Evolutionary conservation across 2,797 vertebrate species (phyloP).

Genomic region (Ceyx erithaca): DNA sequence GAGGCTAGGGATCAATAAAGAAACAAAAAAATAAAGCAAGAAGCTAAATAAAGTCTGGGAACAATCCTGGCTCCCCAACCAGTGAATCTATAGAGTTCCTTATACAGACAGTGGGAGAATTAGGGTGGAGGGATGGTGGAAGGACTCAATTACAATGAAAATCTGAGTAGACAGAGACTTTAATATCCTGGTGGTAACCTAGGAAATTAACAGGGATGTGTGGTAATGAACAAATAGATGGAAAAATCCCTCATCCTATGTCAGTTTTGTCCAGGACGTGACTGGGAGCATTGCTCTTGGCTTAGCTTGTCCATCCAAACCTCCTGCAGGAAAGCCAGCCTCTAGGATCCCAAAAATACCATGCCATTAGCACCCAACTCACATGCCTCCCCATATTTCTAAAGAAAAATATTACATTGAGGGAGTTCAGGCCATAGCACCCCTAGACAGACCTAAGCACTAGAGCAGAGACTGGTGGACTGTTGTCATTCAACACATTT

Average conservation of each 20-base stretch:
- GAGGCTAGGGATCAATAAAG: background rate
- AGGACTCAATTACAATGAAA: background rate
- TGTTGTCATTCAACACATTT: background rate
- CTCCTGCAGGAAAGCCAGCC: background rate
- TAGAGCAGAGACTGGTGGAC: background rate
- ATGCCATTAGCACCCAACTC: background rate
- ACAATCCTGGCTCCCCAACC: rapidly evolving
- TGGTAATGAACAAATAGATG: background rate
- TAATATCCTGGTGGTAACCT: background rate
- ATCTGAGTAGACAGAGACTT: background rate
- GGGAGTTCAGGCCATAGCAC: background rate
- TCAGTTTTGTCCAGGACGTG: background rate
- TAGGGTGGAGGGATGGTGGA: background rate
- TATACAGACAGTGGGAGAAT: background rate
- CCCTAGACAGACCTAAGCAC: background rate
- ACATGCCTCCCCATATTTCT: background rate
- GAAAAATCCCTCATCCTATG: background rate
- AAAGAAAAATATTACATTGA: background rate
- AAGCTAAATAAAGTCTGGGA: background rate
- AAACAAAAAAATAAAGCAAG: background rate
- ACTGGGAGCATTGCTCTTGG: background rate
- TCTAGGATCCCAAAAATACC: background rate
- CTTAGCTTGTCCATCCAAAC: background rate
- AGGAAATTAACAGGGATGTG: background rate
- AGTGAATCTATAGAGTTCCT: background rate